Percentiles rank a stretch among this genome's conserved stretches.
These are phyloP conservation scores for Charina bottae DNA, from an alignment of 2,113 vertebrate species.

Conservation along the genomic window DNA sequence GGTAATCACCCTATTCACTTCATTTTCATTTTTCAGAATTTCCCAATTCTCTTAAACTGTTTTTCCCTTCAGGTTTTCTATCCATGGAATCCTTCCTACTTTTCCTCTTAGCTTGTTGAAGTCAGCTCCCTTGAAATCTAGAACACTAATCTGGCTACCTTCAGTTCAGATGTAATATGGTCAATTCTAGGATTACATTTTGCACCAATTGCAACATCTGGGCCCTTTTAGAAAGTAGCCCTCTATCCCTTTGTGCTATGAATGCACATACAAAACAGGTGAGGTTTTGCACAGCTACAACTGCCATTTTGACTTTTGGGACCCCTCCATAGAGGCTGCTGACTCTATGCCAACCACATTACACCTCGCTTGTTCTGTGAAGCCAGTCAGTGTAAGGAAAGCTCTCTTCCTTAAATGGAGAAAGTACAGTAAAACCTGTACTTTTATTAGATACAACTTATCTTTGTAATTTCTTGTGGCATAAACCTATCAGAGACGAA, in stretches of 20 bases:
- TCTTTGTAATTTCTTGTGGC: not conserved
- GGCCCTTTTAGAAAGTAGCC: not conserved
- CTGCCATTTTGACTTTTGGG: not conserved
- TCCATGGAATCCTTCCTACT: not conserved
- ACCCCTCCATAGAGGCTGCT: not conserved
- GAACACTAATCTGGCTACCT: not conserved
- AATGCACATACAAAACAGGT: not conserved
- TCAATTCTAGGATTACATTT: not conserved
- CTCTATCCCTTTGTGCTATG: not conserved
- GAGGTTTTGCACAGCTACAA: not conserved
- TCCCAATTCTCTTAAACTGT: not conserved
- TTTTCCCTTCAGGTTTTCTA: not conserved
- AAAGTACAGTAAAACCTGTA: not conserved
- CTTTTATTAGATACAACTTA: not conserved
- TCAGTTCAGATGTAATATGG: not conserved
- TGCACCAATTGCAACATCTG: not conserved
- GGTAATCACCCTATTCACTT: not conserved
- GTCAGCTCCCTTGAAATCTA: not conserved
- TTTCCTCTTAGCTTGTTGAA: not conserved
- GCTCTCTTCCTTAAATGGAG: not conserved
- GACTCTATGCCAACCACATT: not conserved
- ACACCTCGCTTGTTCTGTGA: not conserved
- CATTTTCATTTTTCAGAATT: not conserved
- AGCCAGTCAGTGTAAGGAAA: not conserved
- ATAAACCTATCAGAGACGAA: not conserved